A percentile compares a stretch with the other conserved stretches of the same genome.
Conservation (phyloP, 1,140 invertebrate species). For the Drosophila nebulosa region DNA sequence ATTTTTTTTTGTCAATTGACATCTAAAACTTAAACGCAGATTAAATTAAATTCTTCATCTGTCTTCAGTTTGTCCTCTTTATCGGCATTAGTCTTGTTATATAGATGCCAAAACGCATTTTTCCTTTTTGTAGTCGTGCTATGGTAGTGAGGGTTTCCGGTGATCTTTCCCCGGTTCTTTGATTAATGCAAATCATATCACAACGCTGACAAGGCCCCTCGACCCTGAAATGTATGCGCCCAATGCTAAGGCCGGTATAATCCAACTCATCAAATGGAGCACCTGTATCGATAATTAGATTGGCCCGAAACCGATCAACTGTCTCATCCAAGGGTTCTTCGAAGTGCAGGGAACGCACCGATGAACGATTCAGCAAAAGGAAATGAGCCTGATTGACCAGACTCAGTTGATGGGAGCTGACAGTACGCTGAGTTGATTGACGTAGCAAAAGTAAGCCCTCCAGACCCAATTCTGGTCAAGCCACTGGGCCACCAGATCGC, state of each 20-base stretch:
- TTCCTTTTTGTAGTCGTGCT: constrained; percentile 87
- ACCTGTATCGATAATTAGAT: constrained; percentile 85
- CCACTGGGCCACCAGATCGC: constrained; percentile 89
- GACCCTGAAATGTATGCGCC: constrained; percentile 83
- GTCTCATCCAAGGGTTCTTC: constrained; percentile 82
- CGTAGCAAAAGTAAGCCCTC: constrained; percentile 87
- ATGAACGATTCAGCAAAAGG: constrained; percentile 89
- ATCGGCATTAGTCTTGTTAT: constrained; percentile 63
- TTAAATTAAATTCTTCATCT: constrained; percentile 12
- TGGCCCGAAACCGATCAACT: constrained; percentile 86
- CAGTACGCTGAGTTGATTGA: constrained; percentile 82
- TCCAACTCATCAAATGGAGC: constrained; percentile 88
- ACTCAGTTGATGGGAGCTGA: constrained; percentile 80
- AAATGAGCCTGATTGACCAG: constrained; percentile 94
- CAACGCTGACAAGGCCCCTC: constrained; percentile 92
- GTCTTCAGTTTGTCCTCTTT: not conserved
- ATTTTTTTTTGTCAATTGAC: not conserved
- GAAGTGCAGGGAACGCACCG: constrained; percentile 86
- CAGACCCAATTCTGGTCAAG: constrained; percentile 85
- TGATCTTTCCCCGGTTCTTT: constrained; percentile 89
- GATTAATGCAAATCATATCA: constrained; percentile 97
- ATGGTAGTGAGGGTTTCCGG: constrained; percentile 93
- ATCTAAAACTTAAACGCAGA: constrained; percentile 39
- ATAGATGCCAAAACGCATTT: constrained; percentile 90
- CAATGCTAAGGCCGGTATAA: constrained; percentile 88